Base-by-base conservation (phyloP, 2,113 vertebrate genomes). In the Cynocephalus volans region DNA sequence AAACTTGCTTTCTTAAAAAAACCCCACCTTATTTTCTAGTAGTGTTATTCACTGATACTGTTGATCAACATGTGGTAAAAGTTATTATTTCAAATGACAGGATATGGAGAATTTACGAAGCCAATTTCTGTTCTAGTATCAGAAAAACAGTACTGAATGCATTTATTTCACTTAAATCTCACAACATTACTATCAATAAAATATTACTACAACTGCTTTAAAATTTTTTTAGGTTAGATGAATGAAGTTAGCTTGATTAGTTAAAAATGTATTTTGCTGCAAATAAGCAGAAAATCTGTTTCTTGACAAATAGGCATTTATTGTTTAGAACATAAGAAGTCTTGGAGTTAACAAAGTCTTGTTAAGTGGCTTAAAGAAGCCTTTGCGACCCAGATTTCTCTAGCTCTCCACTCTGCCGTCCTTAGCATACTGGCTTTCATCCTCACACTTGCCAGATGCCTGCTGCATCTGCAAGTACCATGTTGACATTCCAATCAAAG, bases 1-100 rank as follows among this genome's bases (percentile, higher is more conserved):
- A 95, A 96, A 64, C 18, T 36, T 70, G 48, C 24, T 65, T 93
- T 87, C 45, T 64, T 80, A 31, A 92, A 92, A 89, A 58, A 75
- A 75, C 87, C 94, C 8, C 72, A n/a, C 5, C 0, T 41, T 45
- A 72, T 87, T 90, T 84, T 84, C 31, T 54, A 85, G n/a, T n/a
- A 70, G 75, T 62, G 36, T 72, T 72, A 73, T 52, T 94, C 36
- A 62, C 5, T 86, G 76, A 76, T 17, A 84, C 75, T 91, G 81
- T 1, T 58, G 52, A 95, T 67, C n/a, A 69, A 33, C 14, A 89
- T 54, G 45, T 87, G 77, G 15, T 33, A 12, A 84, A 89, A 80
- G 26, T 58, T 95, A 82, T 79, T 90, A 92, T 90, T 88, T 96
- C 26, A 67, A 84, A 90, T 79, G 18, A 87, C 19, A 84, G 56